Conservation (phyloP, 1,140 invertebrate species). For the Hypsibius dujardini region DNA sequence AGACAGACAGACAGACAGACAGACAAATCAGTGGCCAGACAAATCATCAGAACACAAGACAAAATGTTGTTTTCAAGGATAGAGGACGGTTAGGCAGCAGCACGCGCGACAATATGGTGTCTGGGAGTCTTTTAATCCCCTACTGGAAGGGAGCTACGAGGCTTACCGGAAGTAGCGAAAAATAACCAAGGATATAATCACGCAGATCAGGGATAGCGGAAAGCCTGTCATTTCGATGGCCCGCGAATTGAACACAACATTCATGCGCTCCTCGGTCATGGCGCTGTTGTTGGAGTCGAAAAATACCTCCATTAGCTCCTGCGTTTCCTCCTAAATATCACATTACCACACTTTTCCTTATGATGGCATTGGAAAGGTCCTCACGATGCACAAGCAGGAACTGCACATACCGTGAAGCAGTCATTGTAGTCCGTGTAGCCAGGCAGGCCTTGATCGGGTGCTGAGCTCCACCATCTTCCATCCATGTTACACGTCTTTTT, state of each 20-base stretch:
- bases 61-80: too few species aligned
- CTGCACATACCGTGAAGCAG: not conserved
- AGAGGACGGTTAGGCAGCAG: too few species aligned
- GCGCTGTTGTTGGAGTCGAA: conserved; percentile 10
- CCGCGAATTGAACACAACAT: not conserved
- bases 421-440: conserved; percentile 12
- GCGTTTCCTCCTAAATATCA: conserved; percentile 4
- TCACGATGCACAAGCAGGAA: too few species aligned
- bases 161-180: conserved; percentile 15
- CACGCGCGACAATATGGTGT: too few species aligned
- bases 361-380: too few species aligned
- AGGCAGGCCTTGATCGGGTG: not conserved
- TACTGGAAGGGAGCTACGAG: too few species aligned
- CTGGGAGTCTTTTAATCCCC: too few species aligned
- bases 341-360: too few species aligned
- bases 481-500: not conserved
- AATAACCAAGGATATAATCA: conserved; percentile 4
- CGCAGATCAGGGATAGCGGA: conserved; percentile 11
- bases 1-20: too few species aligned
- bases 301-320: not conserved
- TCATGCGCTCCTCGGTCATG: not conserved
- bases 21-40: too few species aligned
- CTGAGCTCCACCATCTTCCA: not conserved
- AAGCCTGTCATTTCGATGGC: conserved; percentile 14
- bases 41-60: too few species aligned